Conservation (phyloP, 1,140 invertebrate species). For the Eriosoma lanigerum region DNA sequence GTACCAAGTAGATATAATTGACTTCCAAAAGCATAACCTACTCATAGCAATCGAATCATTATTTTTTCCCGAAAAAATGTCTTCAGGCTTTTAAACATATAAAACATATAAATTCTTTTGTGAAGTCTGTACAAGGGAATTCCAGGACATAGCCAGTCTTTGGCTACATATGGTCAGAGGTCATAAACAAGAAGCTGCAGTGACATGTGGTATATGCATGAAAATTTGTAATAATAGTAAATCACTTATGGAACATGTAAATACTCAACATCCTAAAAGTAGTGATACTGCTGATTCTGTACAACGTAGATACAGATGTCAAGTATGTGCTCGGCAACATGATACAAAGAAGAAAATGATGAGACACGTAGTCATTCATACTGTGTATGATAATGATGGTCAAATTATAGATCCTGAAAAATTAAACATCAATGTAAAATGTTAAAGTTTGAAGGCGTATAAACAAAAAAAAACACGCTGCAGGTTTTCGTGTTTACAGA, state of each 20-base stretch:
- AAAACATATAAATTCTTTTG: no score
- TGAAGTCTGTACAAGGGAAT: slow-evolving; percentile 62
- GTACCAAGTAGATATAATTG: no score
- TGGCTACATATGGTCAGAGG: slow-evolving; percentile 64
- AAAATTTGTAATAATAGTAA: slow-evolving; percentile 62
- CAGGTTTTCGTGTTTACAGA: no score
- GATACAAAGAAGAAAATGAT: slow-evolving; percentile 64
- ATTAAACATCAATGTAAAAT: no score
- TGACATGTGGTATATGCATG: slow-evolving; percentile 64
- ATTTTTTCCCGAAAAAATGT: no score
- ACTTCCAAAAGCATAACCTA: no score
- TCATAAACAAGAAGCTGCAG: slow-evolving; percentile 63
- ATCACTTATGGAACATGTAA: slow-evolving; percentile 62
- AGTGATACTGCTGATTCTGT: slow-evolving; percentile 54
- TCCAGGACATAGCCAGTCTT: slow-evolving; percentile 62
- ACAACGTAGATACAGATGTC: slow-evolving; percentile 58
- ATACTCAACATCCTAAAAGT: slow-evolving; percentile 59
- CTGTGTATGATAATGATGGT: slow-evolving; percentile 59
- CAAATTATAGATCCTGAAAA: slow-evolving; percentile 61
- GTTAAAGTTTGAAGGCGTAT: no score
- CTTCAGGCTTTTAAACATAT: no score
- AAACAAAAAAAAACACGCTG: no score
- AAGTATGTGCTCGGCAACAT: slow-evolving; percentile 65
- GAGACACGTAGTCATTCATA: slow-evolving; percentile 64
- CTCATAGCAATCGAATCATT: no score